Evolutionary conservation across 1,140 invertebrate genomes (phyloP).

Genomic region (Drosophila arizonae): DNA sequence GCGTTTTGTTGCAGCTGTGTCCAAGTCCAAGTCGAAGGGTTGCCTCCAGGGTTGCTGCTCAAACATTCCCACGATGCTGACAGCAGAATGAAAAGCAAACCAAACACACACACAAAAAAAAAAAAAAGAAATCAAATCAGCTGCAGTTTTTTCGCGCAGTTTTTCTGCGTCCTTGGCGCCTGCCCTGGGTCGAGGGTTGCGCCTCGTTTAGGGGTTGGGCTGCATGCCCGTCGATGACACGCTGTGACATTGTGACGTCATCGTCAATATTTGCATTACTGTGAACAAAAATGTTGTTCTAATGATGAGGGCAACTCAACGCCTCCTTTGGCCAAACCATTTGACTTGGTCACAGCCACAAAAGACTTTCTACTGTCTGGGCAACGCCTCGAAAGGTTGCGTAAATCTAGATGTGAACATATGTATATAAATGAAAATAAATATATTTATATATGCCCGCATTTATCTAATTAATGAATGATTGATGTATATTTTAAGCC

Average conservation of each 20-base stretch:
- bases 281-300: slow-evolving; percentile 8
- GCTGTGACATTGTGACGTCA: slow-evolving; percentile 77
- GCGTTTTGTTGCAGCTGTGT: slow-evolving; percentile 44
- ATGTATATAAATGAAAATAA: too few relatives aligned
- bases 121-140: slow-evolving; percentile 42
- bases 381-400: slow-evolving; percentile 47
- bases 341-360: slow-evolving; percentile 63
- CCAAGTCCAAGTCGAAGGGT: slow-evolving; percentile 54
- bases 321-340: slow-evolving; percentile 47
- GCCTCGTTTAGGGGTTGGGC: slow-evolving; percentile 74
- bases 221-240: slow-evolving; percentile 46
- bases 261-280: slow-evolving; percentile 64
- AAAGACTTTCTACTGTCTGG: slow-evolving; percentile 56
- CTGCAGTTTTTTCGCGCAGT: slow-evolving; percentile 77
- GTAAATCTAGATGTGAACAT: slow-evolving; percentile 1
- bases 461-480: not conserved
- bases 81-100: slow-evolving; percentile 3
- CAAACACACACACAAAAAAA: too few relatives aligned
- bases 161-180: slow-evolving; percentile 63
- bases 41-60: slow-evolving; percentile 61
- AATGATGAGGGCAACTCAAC: slow-evolving; percentile 64
- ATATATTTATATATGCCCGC: not conserved
- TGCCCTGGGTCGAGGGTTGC: slow-evolving; percentile 14
- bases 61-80: slow-evolving; percentile 64
- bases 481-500: not conserved